Percentiles rank a stretch among this genome's conserved stretches.
phyloP scores from a whole-genome alignment of 2,888 invertebrate species.

The Troides helena region DNA sequence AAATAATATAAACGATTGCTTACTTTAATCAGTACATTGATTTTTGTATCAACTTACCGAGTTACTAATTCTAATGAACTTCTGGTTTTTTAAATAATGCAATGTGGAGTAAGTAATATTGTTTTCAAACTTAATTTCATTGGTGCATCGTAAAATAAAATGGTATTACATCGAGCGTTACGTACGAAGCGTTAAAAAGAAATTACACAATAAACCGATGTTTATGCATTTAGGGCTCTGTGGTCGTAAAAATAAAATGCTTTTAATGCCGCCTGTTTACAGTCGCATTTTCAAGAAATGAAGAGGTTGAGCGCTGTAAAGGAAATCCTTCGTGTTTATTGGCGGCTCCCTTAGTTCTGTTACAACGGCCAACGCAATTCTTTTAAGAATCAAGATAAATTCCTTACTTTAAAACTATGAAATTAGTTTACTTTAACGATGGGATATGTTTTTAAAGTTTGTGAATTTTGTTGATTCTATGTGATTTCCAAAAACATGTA shows the following conservation, averaged over 20 bases:
- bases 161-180: constrained; percentile 16
- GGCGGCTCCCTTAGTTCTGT: neutral
- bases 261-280: constrained; percentile 66
- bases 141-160: constrained; percentile 23
- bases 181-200: constrained; percentile 41
- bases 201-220: constrained; percentile 67
- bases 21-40: no score
- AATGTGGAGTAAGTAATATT: neutral
- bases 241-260: constrained; percentile 68
- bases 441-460: no score
- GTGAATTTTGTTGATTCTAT: no score
- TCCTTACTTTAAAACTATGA: no score
- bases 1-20: no score
- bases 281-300: constrained; percentile 35
- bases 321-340: constrained; percentile 17
- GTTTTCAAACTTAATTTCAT: constrained; percentile 14
- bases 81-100: neutral
- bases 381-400: neutral
- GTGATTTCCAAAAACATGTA: no score
- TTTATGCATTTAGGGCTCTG: constrained; percentile 62
- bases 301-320: constrained; percentile 18
- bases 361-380: neutral
- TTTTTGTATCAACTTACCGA: neutral
- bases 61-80: neutral
- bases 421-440: no score